Evolutionary conservation across 2,888 invertebrate species (phyloP).

Genomic region (Orthosia gracilis): DNA sequence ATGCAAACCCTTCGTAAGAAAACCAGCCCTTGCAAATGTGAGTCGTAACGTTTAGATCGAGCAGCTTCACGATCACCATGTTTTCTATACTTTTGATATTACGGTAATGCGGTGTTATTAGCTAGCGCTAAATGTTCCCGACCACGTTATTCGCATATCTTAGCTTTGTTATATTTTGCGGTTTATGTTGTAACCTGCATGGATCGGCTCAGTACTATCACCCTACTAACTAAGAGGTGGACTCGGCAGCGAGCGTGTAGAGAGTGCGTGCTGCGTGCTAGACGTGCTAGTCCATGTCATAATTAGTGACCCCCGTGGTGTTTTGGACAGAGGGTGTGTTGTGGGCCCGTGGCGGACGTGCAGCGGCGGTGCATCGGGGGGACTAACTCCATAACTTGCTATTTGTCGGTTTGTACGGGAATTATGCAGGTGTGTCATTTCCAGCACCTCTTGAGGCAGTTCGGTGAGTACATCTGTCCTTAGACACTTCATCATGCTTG

Average conservation of each 20-base stretch:
- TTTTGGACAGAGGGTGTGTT: slow-evolving; percentile 90
- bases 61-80: slow-evolving; percentile 71
- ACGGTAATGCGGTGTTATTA: slow-evolving; percentile 81
- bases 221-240: slow-evolving; percentile 74
- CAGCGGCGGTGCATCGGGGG: slow-evolving; percentile 78
- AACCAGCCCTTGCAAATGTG: slow-evolving; percentile 98
- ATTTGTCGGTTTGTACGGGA: slow-evolving; percentile 84
- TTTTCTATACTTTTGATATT: slow-evolving; percentile 73
- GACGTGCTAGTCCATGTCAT: slow-evolving; percentile 81
- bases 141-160: slow-evolving; percentile 79
- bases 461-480: slow-evolving; percentile 86
- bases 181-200: slow-evolving; percentile 86
- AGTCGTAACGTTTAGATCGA: slow-evolving; percentile 89
- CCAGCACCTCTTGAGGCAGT: slow-evolving; percentile 90
- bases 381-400: slow-evolving; percentile 83
- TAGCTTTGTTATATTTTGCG: slow-evolving; percentile 87
- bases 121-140: slow-evolving; percentile 84
- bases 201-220: slow-evolving; percentile 80
- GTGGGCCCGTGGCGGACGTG: slow-evolving; percentile 79
- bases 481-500: slow-evolving; percentile 64
- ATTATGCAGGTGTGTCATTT: slow-evolving; percentile 92
- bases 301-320: slow-evolving; percentile 85
- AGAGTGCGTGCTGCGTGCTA: slow-evolving; percentile 51
- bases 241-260: slow-evolving; percentile 69
- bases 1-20: slow-evolving; percentile 98